Conservation (phyloP, 2,113 vertebrate genomes). For the Smithornis capensis region DNA sequence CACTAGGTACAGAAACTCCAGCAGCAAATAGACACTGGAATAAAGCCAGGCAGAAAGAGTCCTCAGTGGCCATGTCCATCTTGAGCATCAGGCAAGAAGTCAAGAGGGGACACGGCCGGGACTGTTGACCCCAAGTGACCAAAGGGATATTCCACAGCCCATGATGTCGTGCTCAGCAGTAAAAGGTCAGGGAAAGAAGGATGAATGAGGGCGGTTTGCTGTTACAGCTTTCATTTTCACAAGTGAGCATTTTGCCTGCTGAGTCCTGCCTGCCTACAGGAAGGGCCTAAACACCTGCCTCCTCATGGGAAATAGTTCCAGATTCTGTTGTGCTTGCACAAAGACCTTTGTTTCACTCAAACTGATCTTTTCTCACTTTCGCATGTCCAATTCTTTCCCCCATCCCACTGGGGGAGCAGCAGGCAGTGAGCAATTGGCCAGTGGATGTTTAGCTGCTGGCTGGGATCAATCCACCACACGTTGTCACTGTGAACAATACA, state of each 20-base stretch:
- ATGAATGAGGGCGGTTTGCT: neutral
- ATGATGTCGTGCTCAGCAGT: rapidly evolving
- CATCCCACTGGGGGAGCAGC: neutral
- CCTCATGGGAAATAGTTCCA: neutral
- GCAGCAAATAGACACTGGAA: neutral
- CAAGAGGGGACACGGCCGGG: rapidly evolving
- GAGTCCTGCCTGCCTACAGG: neutral
- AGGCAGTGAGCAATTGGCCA: neutral
- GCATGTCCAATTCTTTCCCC: neutral
- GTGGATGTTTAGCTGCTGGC: neutral
- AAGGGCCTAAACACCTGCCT: neutral
- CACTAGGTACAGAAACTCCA: neutral
- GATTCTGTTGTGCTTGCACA: neutral
- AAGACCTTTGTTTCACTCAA: neutral
- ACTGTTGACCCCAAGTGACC: neutral
- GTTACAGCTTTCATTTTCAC: neutral
- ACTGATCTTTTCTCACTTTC: neutral
- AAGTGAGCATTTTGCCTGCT: neutral
- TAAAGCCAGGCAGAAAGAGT: neutral
- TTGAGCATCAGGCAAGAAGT: rapidly evolving
- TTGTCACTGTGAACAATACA: neutral
- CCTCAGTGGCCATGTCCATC: neutral
- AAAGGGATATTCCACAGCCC: neutral
- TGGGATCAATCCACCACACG: rapidly evolving
- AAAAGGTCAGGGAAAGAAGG: neutral